Percentiles rank a stretch among this genome's conserved stretches.
Evolutionary conservation across 2,113 vertebrate species (phyloP).

Genomic region (Thalassoma bifasciatum): DNA sequence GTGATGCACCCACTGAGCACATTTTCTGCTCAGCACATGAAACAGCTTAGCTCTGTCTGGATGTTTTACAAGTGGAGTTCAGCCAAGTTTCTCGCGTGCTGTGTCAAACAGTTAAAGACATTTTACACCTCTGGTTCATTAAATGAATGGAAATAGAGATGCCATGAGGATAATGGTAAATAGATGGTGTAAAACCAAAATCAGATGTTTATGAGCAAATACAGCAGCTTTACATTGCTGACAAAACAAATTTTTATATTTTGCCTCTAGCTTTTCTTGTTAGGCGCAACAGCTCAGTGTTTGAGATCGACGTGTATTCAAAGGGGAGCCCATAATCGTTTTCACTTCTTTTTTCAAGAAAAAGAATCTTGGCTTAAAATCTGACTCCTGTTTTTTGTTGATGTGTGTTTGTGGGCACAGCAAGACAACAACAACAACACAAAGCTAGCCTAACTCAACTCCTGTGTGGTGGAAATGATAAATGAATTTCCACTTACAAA

Average conservation of each 20-base stretch:
- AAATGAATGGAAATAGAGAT: slow-evolving; percentile 23
- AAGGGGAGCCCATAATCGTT: no score
- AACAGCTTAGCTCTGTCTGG: slow-evolving; percentile 47
- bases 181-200: no score
- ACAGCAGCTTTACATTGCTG: background rate
- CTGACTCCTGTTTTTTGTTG: no score
- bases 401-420: background rate
- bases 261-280: background rate
- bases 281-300: background rate
- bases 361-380: no score
- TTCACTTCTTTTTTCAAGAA: no score
- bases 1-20: slow-evolving; percentile 6
- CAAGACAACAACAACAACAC: no score
- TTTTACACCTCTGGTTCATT: slow-evolving; percentile 23
- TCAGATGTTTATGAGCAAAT: background rate
- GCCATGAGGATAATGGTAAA: background rate
- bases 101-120: slow-evolving; percentile 9
- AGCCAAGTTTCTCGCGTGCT: slow-evolving; percentile 5
- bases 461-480: no score
- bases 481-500: no score
- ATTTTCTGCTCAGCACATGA: slow-evolving; percentile 52
- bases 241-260: background rate
- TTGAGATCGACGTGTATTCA: background rate
- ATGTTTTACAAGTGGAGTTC: slow-evolving; percentile 37
- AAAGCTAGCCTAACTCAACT: no score